phyloP scores from a whole-genome alignment of 2,888 invertebrate species.

The Callyntrura sp. region DNA sequence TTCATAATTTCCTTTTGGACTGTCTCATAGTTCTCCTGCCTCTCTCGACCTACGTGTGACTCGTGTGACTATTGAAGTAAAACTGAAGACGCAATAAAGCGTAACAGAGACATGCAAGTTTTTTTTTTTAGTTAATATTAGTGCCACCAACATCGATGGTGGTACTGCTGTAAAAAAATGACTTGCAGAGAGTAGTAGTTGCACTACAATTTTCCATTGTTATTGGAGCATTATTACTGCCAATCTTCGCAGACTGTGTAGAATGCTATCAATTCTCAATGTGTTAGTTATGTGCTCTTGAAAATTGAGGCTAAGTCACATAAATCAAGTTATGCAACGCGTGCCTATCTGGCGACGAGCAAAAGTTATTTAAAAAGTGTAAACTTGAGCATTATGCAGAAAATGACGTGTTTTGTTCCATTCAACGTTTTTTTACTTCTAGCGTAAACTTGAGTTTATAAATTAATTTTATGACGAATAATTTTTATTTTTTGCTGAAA shows the following conservation, averaged over 20 bases:
- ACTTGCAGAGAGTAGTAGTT: no score
- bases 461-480: no score
- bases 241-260: neutral
- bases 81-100: conserved; percentile 20
- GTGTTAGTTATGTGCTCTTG: no score
- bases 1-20: neutral
- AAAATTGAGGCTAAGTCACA: neutral
- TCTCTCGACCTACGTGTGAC: neutral
- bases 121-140: neutral
- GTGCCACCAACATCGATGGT: neutral
- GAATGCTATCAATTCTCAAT: neutral
- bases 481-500: neutral
- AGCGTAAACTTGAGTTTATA: neutral
- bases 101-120: neutral
- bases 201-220: neutral
- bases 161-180: no score
- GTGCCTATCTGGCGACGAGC: neutral
- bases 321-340: neutral
- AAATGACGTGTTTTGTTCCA: neutral
- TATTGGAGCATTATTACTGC: neutral
- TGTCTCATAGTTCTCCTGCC: neutral
- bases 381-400: conserved; percentile 7
- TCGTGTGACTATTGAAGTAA: neutral
- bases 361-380: conserved; percentile 9
- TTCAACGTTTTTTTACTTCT: conserved; percentile 2